Conservation (phyloP, 2,113 vertebrate species). For the Notothenia coriiceps region DNA sequence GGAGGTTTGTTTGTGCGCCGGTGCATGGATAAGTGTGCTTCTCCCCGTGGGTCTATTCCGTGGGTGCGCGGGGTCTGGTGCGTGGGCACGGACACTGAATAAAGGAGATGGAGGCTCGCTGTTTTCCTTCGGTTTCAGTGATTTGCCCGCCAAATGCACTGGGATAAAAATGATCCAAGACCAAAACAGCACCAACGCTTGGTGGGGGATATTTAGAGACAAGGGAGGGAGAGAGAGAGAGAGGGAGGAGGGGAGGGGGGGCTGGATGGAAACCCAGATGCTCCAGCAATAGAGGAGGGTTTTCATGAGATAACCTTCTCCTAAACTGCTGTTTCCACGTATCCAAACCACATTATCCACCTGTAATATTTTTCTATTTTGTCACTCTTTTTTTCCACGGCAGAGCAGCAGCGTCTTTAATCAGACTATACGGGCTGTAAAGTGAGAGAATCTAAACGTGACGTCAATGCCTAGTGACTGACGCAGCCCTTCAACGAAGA, state of each 20-base stretch:
- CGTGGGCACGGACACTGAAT: slow-evolving; percentile 88
- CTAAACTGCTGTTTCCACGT: slow-evolving; percentile 49
- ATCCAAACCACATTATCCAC: slow-evolving; percentile 44
- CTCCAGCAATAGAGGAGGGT: slow-evolving; percentile 58
- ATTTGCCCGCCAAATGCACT: slow-evolving; percentile 88
- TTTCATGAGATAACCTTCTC: slow-evolving; percentile 65
- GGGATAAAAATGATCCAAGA: slow-evolving; percentile 81
- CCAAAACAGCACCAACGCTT: slow-evolving; percentile 59
- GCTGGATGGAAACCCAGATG: slow-evolving; percentile 57
- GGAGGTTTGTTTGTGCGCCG: slow-evolving; percentile 63
- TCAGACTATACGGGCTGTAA: slow-evolving; percentile 92
- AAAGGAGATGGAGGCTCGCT: slow-evolving; percentile 82
- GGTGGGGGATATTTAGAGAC: slow-evolving; percentile 37
- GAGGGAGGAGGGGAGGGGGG: neutral
- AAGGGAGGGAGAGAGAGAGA: neutral
- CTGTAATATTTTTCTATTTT: slow-evolving; percentile 52
- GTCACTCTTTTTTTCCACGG: slow-evolving; percentile 50
- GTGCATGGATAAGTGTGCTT: slow-evolving; percentile 68
- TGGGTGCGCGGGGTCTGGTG: slow-evolving; percentile 89
- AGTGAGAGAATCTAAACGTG: slow-evolving; percentile 92
- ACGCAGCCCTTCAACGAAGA: slow-evolving; percentile 89
- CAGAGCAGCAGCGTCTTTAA: slow-evolving; percentile 88
- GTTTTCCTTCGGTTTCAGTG: slow-evolving; percentile 84
- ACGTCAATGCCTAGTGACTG: slow-evolving; percentile 88
- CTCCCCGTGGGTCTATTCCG: slow-evolving; percentile 88